Evolutionary conservation across 2,113 vertebrate species (phyloP), one percentile per base, ranked within the genome.

Genomic region (Campylomormyrus tamandua): DNA sequence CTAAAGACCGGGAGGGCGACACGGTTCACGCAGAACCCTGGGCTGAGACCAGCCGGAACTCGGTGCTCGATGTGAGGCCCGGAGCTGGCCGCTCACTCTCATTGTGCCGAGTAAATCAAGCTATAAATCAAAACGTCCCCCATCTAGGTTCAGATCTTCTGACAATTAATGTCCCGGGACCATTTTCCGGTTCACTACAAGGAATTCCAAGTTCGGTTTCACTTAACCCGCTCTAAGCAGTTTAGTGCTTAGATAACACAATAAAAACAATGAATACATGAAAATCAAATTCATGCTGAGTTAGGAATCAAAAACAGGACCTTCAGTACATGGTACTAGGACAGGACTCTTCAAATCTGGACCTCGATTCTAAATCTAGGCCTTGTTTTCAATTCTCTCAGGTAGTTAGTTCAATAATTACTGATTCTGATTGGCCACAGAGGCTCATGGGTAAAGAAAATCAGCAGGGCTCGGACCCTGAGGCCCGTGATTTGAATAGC

Each of bases 91-190:
- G 39, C 52, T 56, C 89, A 27, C 83, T 87, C n/a, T 19, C 91
- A 91, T 83, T 21, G 90, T 91, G 86, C 89, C 89, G 80, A 91
- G 92, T 91, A 93, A 93, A 94, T 95, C 94, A 92, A 90, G 92
- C 93, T 91, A 93, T 95, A 94, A 94, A 95, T 95, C 94, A 94
- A 94, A 94, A 93, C 87, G 94, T 92, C 92, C 91, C 86, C 92
- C 89, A 93, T 95, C 93, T 91, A 24, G 45, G 87, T 92, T 94
- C 92, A 94, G 92, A 96, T 95, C 94, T 93, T 93, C 93, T 93
- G 94, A 95, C 93, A 94, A 92, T 92, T 90, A 93, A 94, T 92
- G 93, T 93, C 94, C 92, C 90, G 77, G 89, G 21, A 10, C 10
- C 80, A 90, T 91, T 89, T 91, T 92, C 92, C 94, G 94, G 89